A percentile compares a stretch with the other conserved stretches of the same genome.
Conservation (phyloP, 2,888 invertebrate species). For the Rhingia campestris region DNA sequence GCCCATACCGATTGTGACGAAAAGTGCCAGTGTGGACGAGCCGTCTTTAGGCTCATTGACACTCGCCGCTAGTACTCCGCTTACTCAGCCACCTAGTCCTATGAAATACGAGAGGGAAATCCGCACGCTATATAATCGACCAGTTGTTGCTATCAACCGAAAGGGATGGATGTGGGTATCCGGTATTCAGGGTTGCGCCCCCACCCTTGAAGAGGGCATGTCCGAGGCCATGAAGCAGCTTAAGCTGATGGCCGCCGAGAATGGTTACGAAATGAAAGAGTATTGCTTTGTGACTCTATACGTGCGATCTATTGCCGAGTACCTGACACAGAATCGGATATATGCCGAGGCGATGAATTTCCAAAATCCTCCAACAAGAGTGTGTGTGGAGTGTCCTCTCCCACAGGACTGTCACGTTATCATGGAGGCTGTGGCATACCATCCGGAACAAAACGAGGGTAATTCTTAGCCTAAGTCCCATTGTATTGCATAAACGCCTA, state of each 20-base stretch:
- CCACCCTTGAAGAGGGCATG: conserved; percentile 87
- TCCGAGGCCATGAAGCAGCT: conserved; percentile 89
- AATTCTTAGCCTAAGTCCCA: conserved; percentile 65
- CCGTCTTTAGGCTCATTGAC: conserved; percentile 75
- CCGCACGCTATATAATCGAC: conserved; percentile 85
- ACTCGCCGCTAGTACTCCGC: conserved; percentile 54
- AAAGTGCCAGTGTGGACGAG: conserved; percentile 82
- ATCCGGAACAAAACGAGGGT: conserved; percentile 73
- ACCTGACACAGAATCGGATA: conserved; percentile 89
- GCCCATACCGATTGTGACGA: conserved; percentile 82
- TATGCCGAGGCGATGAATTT: conserved; percentile 90
- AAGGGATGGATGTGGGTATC: conserved; percentile 94
- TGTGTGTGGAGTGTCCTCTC: conserved; percentile 92
- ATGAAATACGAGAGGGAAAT: conserved; percentile 85
- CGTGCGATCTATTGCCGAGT: conserved; percentile 92
- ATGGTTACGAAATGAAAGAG: conserved; percentile 84
- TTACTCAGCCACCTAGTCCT: conserved; percentile 81
- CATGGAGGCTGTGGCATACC: conserved; percentile 89
- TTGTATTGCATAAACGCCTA: conserved; percentile 56
- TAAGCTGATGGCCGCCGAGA: conserved; percentile 83
- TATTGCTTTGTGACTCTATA: conserved; percentile 93
- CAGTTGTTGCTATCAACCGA: conserved; percentile 86
- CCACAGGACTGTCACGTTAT: conserved; percentile 88
- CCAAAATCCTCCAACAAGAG: conserved; percentile 92
- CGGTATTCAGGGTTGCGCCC: conserved; percentile 89